Conservation (phyloP, 2,113 vertebrate genomes). For the Oreochromis niloticus region DNA sequence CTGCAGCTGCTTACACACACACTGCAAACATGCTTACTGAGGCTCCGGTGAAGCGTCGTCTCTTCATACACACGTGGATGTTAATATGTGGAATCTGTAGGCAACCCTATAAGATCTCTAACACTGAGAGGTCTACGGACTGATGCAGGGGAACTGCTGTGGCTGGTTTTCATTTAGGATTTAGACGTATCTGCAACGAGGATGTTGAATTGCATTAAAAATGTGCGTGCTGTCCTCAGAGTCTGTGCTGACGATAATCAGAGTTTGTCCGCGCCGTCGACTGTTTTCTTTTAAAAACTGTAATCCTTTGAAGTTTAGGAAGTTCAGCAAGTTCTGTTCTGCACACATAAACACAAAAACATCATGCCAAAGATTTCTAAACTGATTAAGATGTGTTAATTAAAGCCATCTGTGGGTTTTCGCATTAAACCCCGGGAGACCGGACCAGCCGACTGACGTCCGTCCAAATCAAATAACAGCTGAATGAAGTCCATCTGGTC, state of each 20-base stretch:
- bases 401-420: neutral
- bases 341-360: neutral
- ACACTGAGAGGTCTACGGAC: neutral
- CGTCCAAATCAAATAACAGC: neutral
- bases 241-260: rapidly evolving
- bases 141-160: neutral
- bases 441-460: neutral
- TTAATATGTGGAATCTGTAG: neutral
- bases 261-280: rapidly evolving
- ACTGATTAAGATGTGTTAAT: neutral
- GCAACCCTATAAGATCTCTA: neutral
- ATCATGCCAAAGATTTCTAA: neutral
- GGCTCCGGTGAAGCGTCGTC: neutral
- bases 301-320: neutral
- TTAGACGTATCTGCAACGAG: neutral
- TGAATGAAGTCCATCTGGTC: neutral
- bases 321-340: neutral
- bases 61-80: neutral
- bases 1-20: neutral
- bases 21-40: neutral
- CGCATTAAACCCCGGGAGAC: neutral
- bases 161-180: neutral
- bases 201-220: neutral
- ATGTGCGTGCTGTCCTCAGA: neutral
- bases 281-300: neutral